A percentile compares a stretch with the other conserved stretches of the same genome.
These are phyloP conservation scores for Hydropotes inermis DNA, from an alignment of 2,113 vertebrate genomes.

Conservation along the genomic window DNA sequence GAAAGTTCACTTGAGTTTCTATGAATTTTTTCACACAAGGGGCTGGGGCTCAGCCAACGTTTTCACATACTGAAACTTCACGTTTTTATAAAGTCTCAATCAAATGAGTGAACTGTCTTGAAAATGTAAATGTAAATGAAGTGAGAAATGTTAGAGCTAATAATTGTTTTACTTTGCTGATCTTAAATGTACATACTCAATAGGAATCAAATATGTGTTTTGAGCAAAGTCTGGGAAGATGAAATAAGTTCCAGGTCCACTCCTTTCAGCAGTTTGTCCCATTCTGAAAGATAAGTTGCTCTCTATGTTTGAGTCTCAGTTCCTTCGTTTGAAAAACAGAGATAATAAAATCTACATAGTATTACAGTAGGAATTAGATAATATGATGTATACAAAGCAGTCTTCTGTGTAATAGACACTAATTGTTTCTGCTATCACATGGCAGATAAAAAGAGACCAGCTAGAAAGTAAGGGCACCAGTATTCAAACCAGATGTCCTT, in stretches of 20 bases:
- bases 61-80: not conserved
- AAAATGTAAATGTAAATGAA: not conserved
- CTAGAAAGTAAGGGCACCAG: not conserved
- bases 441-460: not conserved
- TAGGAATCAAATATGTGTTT: constrained; percentile 12
- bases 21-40: not conserved
- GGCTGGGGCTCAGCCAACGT: not conserved
- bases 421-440: not conserved
- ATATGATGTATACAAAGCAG: not conserved
- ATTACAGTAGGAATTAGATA: not conserved
- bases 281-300: constrained; percentile 14
- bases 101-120: constrained; percentile 10
- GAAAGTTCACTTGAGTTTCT: not conserved
- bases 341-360: not conserved
- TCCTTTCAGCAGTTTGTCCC: constrained; percentile 6
- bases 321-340: not conserved
- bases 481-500: not conserved
- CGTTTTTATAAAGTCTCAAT: not conserved
- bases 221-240: not conserved
- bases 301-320: not conserved
- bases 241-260: not conserved
- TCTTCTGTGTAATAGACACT: not conserved
- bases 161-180: not conserved
- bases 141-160: not conserved
- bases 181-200: not conserved